Evolutionary conservation across 2,113 vertebrate genomes (phyloP), one percentile per base, ranked within the genome.

Genomic region (Lampris incognitus): DNA sequence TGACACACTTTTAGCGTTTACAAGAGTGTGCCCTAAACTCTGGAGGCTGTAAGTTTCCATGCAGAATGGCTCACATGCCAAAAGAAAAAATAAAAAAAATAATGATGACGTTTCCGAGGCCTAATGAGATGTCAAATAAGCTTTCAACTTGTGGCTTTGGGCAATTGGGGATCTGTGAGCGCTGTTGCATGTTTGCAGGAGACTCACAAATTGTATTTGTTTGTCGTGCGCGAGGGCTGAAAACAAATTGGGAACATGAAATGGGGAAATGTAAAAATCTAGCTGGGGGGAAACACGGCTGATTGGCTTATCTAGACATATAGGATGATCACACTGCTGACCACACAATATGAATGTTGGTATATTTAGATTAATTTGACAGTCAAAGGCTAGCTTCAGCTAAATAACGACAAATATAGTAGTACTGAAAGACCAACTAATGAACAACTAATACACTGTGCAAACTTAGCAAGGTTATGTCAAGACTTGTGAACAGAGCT

Each of bases 101-200:
- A 24, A 24, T 24, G 24, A 72, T 2, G 44, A 40, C 58, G 61
- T n/a, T 69, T 69, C 4, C 0, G 3, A 70, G 65, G 48, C 56
- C 60, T 81, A 85, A 85, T 85, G 70, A 82, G 57, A 84, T 76
- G 85, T 78, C 77, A 87, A 88, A 83, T 79, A 59, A 42, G 62
- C 78, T 86, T 82, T 91, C 78, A 80, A 82, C 78, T 79, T 88
- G 69, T 87, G 86, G 81, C 79, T 87, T 63, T 83, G 73, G 76
- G 85, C 41, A 58, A 65, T 13, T n/a, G 24, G 78, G 40, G 68
- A 70, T 70, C 84, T 79, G 66, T 50, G 50, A 55, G 61, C 70
- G 72, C 72, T 67, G 68, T 41, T 77, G 67, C 64, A 72, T 76
- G 75, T 86, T 75, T 74, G 67, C 71, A 79, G 68, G 69, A 85